These are phyloP conservation scores for Triops longicaudatus DNA, from an alignment of 1,140 invertebrate species.

Conservation along the genomic window DNA sequence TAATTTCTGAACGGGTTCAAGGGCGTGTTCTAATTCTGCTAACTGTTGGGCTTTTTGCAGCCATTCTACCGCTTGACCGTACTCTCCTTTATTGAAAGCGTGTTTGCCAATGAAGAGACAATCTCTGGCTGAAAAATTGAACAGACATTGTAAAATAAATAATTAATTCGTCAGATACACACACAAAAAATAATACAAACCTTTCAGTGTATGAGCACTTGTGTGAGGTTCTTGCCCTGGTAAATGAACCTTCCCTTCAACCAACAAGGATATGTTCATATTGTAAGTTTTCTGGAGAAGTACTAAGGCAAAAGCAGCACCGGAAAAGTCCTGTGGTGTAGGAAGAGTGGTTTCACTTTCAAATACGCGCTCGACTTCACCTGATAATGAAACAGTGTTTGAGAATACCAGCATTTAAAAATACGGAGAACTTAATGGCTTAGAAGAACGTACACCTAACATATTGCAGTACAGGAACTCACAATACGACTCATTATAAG, in stretches of 20 bases:
- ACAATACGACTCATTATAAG: too few species aligned
- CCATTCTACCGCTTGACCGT: conserved; percentile 38
- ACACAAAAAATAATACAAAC: conserved; percentile 18
- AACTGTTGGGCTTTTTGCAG: conserved; percentile 35
- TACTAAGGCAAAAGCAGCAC: conserved; percentile 27
- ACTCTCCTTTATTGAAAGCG: conserved; percentile 38
- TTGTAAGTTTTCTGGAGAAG: conserved; percentile 26
- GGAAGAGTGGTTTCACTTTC: conserved; percentile 21
- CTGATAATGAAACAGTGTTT: not conserved
- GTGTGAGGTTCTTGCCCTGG: not conserved
- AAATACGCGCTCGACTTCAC: conserved; percentile 4
- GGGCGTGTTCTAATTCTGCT: conserved; percentile 26
- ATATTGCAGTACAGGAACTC: too few species aligned
- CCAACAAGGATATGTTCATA: conserved; percentile 26
- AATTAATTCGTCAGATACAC: not conserved
- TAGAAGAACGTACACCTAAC: too few species aligned
- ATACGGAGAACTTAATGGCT: too few species aligned
- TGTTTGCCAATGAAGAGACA: conserved; percentile 39
- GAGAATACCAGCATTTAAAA: too few species aligned
- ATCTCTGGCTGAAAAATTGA: conserved; percentile 34
- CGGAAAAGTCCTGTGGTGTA: conserved; percentile 23
- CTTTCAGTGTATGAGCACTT: conserved; percentile 19
- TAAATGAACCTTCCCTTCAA: conserved; percentile 23
- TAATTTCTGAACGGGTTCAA: conserved; percentile 32
- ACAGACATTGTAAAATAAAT: not conserved